A percentile compares a stretch with the other conserved stretches of the same genome.
Conservation (phyloP, 2,888 invertebrate species). For the Hydroisotoma schaefferi region DNA sequence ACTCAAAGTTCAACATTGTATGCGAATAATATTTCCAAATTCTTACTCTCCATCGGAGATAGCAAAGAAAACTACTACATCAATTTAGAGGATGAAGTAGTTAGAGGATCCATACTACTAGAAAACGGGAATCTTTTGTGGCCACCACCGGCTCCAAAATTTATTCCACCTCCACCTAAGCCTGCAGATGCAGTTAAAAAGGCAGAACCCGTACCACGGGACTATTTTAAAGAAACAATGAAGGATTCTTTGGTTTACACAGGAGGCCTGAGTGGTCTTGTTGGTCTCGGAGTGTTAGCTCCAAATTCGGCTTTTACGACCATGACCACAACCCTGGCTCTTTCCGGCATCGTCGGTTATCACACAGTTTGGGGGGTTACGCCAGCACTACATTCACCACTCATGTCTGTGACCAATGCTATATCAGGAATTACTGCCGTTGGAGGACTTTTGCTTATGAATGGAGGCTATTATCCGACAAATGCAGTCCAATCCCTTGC, state of each 20-base stretch:
- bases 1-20: constrained; percentile 82
- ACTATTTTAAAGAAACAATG: constrained; percentile 67
- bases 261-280: constrained; percentile 67
- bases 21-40: constrained; percentile 86
- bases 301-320: constrained; percentile 80
- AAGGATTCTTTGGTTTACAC: constrained; percentile 67
- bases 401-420: constrained; percentile 76
- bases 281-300: constrained; percentile 69
- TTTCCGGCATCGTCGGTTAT: constrained; percentile 75
- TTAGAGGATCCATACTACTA: constrained; percentile 75
- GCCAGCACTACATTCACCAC: constrained; percentile 74
- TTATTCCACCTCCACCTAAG: constrained; percentile 56
- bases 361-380: constrained; percentile 91
- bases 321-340: constrained; percentile 79
- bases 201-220: constrained; percentile 56
- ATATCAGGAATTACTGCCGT: constrained; percentile 88
- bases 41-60: constrained; percentile 73
- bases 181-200: constrained; percentile 53
- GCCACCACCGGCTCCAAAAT: constrained; percentile 69
- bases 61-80: constrained; percentile 74
- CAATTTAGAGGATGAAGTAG: constrained; percentile 79
- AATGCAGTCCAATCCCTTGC: constrained; percentile 74
- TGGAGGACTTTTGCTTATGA: constrained; percentile 83
- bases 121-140: constrained; percentile 71
- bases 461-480: constrained; percentile 71